These are phyloP conservation scores for Oceanodroma leucorhoa DNA, from an alignment of 2,797 vertebrate genomes.

Conservation along the genomic window DNA sequence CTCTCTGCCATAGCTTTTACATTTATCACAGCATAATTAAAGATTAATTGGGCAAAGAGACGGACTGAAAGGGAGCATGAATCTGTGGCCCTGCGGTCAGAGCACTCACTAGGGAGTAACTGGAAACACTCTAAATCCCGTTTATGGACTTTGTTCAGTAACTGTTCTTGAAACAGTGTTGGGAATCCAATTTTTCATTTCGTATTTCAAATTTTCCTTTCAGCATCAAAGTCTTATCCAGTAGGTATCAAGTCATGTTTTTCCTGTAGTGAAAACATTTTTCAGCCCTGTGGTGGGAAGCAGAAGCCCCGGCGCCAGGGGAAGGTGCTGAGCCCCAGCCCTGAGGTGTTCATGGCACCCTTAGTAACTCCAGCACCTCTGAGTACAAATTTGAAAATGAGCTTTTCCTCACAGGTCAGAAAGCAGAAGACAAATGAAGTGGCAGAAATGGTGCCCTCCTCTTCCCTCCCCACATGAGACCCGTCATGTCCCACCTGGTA, in stretches of 20 bases:
- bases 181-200: neutral
- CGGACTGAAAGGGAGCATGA: neutral
- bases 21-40: neutral
- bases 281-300: neutral
- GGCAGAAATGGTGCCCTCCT: accelerated
- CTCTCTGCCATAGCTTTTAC: neutral
- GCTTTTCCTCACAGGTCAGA: neutral
- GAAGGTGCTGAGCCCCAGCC: accelerated
- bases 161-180: neutral
- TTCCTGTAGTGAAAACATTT: neutral
- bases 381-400: neutral
- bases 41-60: neutral
- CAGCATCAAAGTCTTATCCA: neutral
- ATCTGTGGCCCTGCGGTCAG: neutral
- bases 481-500: accelerated
- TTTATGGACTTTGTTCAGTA: neutral
- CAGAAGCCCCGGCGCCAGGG: accelerated
- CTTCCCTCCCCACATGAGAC: neutral
- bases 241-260: neutral
- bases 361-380: neutral
- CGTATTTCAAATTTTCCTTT: neutral
- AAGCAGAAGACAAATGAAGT: neutral
- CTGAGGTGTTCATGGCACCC: neutral
- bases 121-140: neutral
- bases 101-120: neutral